Base-by-base conservation (phyloP, 2,113 vertebrate genomes). In the Rallus limicola region DNA sequence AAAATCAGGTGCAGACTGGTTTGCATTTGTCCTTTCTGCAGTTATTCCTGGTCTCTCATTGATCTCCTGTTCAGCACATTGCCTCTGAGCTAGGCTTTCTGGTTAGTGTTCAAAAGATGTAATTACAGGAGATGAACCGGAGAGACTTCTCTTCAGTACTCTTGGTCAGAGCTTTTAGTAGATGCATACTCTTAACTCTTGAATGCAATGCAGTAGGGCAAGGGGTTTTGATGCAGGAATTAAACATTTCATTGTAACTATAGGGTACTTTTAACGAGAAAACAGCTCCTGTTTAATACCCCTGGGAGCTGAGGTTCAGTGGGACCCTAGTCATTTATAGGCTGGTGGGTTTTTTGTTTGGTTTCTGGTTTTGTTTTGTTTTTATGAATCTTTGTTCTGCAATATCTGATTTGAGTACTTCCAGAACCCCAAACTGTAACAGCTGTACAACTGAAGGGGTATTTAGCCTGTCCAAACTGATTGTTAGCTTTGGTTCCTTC, bases 231-330 rank as follows among this genome's bases (percentile, higher is more conserved):
- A 3, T n/a, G 28, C 24, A 46, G 52, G 42, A 63, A 68, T 34
- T 46, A 20, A 78, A 52, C 8, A 5, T 44, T 55, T 23, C 10
- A 31, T 11, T 67, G 26, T 28, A 60, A 29, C 28, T 82, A 12
- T 25, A 26, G 10, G 15, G 3, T 52, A 74, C 34, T 70, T 46
- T 31, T 20, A 14, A n/a, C 9, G 2, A 26, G 60, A 67, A 72
- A 64, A 17, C 1, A 42, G 10, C 17, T 79, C 12, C 33, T 67
- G 8, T 65, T 85, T 70, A 6, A 15, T 31, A 6, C 10, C 8
- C 10, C 0, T 2, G 4, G 15, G 12, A 60, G 18, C 34, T 31
- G n/a, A 50, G 16, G 21, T 82, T 60, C 31, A 31, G 0, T 58
- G 56, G 23, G 36, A 38, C 2, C 2, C 4, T 21, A 28, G n/a